phyloP scores from a whole-genome alignment of 2,797 vertebrate species.

The Cichlasoma orientale region DNA sequence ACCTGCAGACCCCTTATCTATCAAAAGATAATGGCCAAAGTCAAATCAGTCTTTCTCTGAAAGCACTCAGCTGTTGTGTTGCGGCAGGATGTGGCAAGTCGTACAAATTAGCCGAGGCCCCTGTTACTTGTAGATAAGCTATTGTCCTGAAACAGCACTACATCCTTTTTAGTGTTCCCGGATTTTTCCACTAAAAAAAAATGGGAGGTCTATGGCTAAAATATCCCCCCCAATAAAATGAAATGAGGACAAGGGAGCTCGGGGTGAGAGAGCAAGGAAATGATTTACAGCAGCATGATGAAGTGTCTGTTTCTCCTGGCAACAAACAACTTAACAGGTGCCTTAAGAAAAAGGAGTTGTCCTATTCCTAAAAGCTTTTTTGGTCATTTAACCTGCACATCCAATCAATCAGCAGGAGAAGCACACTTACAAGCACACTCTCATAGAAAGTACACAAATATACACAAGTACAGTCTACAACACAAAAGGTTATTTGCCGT shows the following conservation, averaged over 20 bases:
- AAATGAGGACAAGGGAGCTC: slow-evolving; percentile 57
- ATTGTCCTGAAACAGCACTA: slow-evolving; percentile 67
- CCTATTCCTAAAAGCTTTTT: slow-evolving; percentile 76
- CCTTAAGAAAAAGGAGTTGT: slow-evolving; percentile 64
- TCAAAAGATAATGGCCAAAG: slow-evolving; percentile 85
- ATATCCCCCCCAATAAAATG: slow-evolving; percentile 60
- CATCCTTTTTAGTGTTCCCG: slow-evolving; percentile 45
- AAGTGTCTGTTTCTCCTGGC: slow-evolving; percentile 64
- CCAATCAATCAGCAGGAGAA: slow-evolving; percentile 68
- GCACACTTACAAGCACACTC: slow-evolving; percentile 27
- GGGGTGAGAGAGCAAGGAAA: slow-evolving; percentile 64
- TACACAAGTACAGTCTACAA: slow-evolving; percentile 16
- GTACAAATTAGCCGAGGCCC: slow-evolving; percentile 80
- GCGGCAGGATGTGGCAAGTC: slow-evolving; percentile 70
- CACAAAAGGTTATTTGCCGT: slow-evolving; percentile 51
- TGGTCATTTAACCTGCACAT: slow-evolving; percentile 71
- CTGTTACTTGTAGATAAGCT: slow-evolving; percentile 73
- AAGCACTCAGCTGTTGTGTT: slow-evolving; percentile 76
- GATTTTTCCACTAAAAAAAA: slow-evolving; percentile 43
- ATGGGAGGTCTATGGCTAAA: slow-evolving; percentile 56
- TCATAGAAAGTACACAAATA: slow-evolving; percentile 6
- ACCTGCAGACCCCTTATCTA: slow-evolving; percentile 81
- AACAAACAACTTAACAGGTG: slow-evolving; percentile 70
- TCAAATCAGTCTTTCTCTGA: slow-evolving; percentile 78
- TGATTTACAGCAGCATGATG: slow-evolving; percentile 66